Conservation (phyloP, 2,888 invertebrate species). For the Conistra vaccinii region DNA sequence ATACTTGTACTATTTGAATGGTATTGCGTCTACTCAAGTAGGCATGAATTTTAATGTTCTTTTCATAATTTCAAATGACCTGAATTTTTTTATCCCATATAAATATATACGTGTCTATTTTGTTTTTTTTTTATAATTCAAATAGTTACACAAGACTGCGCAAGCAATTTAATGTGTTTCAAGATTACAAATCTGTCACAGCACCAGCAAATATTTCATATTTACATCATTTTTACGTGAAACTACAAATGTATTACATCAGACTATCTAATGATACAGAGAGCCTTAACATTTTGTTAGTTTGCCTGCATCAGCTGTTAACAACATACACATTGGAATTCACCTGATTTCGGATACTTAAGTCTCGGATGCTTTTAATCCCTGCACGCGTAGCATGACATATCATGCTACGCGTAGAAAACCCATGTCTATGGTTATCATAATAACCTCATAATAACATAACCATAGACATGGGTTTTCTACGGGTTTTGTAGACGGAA, state of each 20-base stretch:
- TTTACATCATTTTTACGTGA: conserved; percentile 6
- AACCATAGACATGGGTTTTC: too few species aligned
- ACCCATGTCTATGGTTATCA: too few species aligned
- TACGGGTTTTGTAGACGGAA: too few species aligned
- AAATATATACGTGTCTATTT: too few species aligned
- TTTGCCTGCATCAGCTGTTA: conserved; percentile 5
- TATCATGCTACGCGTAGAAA: too few species aligned
- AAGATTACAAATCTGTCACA: conserved; percentile 27
- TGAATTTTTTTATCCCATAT: background rate
- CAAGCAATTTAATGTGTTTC: conserved; percentile 13
- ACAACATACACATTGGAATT: background rate
- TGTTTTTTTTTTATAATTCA: too few species aligned
- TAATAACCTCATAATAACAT: too few species aligned
- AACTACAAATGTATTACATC: conserved; percentile 1
- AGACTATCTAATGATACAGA: background rate
- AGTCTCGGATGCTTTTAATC: background rate
- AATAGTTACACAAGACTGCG: background rate
- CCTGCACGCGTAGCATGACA: too few species aligned
- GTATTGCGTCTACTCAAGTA: background rate
- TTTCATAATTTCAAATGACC: background rate
- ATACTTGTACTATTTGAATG: background rate
- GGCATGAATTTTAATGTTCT: background rate
- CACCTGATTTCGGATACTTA: background rate
- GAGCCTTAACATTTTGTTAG: background rate
- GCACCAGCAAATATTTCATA: conserved; percentile 10